These are phyloP conservation scores for Anthophora plumipes DNA, from an alignment of 2,888 invertebrate genomes.

Conservation along the genomic window DNA sequence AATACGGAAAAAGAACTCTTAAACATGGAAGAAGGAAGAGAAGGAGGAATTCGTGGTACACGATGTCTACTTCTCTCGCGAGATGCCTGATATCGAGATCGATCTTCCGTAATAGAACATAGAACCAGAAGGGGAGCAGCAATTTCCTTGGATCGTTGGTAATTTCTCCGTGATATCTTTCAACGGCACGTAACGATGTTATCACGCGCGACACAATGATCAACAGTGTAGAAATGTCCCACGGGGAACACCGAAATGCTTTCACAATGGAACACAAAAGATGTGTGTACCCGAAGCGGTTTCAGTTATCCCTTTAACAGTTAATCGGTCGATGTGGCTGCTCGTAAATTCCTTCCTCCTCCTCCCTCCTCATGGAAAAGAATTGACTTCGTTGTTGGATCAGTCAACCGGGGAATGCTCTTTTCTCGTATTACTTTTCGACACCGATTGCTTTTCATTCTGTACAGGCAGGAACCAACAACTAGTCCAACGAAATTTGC, in stretches of 20 bases:
- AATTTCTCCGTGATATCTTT: constrained; percentile 32
- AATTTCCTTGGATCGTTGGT: constrained; percentile 24
- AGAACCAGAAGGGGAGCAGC: not conserved
- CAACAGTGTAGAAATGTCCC: constrained; percentile 13
- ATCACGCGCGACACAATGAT: constrained; percentile 42
- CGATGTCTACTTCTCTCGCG: not conserved
- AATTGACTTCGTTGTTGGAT: constrained; percentile 37
- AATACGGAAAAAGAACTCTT: not conserved
- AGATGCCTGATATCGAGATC: not conserved
- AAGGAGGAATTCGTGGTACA: not conserved
- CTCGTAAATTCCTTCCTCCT: constrained; percentile 51
- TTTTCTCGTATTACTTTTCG: constrained; percentile 1
- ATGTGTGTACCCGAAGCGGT: constrained; percentile 6
- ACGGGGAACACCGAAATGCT: constrained; percentile 44
- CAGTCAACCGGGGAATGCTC: constrained; percentile 5
- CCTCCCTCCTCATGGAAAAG: constrained; percentile 34
- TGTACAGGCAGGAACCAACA: constrained; percentile 59
- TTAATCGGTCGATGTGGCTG: constrained; percentile 47
- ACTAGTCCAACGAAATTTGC: constrained; percentile 71
- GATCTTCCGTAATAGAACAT: not conserved
- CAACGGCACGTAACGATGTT: constrained; percentile 14
- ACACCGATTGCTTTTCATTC: constrained; percentile 56
- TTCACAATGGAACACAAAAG: constrained; percentile 28
- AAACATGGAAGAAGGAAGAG: not conserved
- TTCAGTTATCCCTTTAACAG: constrained; percentile 50